phyloP scores from a whole-genome alignment of 2,888 invertebrate genomes.

The Syrista parreyssii region DNA sequence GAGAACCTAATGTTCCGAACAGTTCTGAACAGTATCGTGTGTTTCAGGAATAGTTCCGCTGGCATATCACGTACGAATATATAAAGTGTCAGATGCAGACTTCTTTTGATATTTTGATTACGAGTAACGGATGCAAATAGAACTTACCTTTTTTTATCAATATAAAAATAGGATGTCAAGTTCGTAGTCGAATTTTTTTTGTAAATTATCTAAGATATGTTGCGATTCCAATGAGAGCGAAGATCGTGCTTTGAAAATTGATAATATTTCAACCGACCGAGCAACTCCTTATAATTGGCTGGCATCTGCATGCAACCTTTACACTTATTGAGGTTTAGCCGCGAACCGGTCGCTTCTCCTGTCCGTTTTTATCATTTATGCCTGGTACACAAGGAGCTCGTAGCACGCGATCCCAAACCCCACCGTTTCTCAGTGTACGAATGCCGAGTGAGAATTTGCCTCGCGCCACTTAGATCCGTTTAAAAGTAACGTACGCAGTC shows the following conservation, averaged over 20 bases:
- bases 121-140: background rate
- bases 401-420: conserved; percentile 45
- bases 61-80: background rate
- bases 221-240: background rate
- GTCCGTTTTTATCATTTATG: conserved; percentile 56
- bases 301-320: conserved; percentile 49
- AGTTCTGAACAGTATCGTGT: no score
- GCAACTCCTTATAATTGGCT: conserved; percentile 46
- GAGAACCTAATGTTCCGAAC: no score
- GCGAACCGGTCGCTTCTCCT: conserved; percentile 49
- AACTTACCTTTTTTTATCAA: background rate
- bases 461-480: conserved; percentile 27
- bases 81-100: background rate
- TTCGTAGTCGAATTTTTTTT: background rate
- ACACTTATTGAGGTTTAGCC: conserved; percentile 49
- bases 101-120: background rate
- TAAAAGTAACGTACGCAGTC: background rate
- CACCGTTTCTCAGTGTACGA: conserved; percentile 25
- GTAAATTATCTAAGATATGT: background rate
- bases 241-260: conserved; percentile 38
- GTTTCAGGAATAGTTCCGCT: background rate
- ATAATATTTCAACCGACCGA: conserved; percentile 45
- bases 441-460: conserved; percentile 41
- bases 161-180: no score
- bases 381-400: conserved; percentile 47